Evolutionary conservation across 2,113 vertebrate species (phyloP).

Genomic region (Corynorhinus townsendii): DNA sequence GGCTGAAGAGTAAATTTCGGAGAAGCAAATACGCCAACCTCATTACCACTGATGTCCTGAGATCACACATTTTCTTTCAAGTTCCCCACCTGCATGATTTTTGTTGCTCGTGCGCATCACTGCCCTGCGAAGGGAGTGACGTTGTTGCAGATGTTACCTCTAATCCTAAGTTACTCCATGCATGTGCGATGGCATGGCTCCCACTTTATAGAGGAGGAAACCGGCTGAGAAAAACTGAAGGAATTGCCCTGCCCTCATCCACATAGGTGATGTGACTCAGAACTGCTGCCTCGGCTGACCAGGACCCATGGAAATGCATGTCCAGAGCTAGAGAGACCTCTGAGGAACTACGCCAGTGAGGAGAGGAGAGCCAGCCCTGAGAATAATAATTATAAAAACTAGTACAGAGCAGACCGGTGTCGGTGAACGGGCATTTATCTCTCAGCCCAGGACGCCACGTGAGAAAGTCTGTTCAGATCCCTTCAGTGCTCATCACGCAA

Average conservation of each 20-base stretch:
- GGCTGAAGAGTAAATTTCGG: neutral
- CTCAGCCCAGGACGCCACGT: neutral
- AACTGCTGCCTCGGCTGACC: neutral
- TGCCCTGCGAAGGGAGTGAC: neutral
- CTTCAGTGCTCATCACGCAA: neutral
- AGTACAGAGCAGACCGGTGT: neutral
- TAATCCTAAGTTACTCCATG: neutral
- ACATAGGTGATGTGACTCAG: neutral
- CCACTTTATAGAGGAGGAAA: neutral
- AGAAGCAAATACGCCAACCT: neutral
- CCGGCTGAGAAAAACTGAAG: neutral
- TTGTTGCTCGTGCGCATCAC: neutral
- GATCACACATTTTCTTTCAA: constrained; percentile 2
- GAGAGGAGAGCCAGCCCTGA: neutral
- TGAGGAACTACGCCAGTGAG: neutral
- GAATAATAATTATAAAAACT: neutral
- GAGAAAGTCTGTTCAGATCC: neutral
- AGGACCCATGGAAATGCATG: neutral
- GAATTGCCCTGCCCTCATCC: neutral
- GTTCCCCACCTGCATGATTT: neutral
- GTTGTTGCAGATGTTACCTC: neutral
- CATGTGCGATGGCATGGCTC: too few species aligned
- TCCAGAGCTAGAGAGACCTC: neutral
- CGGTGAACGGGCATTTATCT: neutral
- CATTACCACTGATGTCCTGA: neutral